phyloP scores from a whole-genome alignment of 2,888 invertebrate genomes.

The Rhagophthalmus giganteus region DNA sequence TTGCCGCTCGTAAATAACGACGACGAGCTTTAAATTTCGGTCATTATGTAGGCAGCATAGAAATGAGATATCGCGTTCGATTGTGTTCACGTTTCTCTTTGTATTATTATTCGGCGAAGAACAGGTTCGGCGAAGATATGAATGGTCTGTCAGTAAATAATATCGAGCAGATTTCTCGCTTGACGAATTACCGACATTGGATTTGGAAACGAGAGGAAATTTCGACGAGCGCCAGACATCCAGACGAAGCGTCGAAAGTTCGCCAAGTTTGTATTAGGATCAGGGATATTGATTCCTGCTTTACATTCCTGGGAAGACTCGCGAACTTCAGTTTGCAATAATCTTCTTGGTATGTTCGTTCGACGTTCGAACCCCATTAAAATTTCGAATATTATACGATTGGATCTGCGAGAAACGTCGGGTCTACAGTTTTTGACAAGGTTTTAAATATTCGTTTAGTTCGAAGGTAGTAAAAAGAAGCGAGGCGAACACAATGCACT shows the following conservation, averaged over 20 bases:
- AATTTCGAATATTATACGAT: background rate
- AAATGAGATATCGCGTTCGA: background rate
- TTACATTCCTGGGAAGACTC: conserved; percentile 18
- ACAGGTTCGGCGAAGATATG: conserved; percentile 8
- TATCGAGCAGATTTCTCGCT: conserved; percentile 24
- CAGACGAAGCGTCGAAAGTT: conserved; percentile 6
- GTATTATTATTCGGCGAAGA: conserved; percentile 5
- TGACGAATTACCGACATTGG: conserved; percentile 18
- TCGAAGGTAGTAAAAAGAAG: conserved; percentile 16
- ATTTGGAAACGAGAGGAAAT: background rate
- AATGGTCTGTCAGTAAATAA: conserved; percentile 24
- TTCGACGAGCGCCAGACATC: conserved; percentile 3
- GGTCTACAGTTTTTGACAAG: conserved; percentile 5
- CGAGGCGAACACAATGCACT: conserved; percentile 19
- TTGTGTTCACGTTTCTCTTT: conserved; percentile 1
- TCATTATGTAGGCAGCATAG: background rate
- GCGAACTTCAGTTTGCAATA: conserved; percentile 22
- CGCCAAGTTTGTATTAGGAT: conserved; percentile 12
- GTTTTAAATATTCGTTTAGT: conserved; percentile 14
- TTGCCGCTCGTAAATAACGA: background rate
- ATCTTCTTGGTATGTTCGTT: conserved; percentile 5
- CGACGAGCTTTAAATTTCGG: background rate
- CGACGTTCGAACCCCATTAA: background rate
- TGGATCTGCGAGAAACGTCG: background rate
- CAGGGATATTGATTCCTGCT: conserved; percentile 21